phyloP scores from a whole-genome alignment of 1,140 invertebrate genomes.

The Caenorhabditis remanei region DNA sequence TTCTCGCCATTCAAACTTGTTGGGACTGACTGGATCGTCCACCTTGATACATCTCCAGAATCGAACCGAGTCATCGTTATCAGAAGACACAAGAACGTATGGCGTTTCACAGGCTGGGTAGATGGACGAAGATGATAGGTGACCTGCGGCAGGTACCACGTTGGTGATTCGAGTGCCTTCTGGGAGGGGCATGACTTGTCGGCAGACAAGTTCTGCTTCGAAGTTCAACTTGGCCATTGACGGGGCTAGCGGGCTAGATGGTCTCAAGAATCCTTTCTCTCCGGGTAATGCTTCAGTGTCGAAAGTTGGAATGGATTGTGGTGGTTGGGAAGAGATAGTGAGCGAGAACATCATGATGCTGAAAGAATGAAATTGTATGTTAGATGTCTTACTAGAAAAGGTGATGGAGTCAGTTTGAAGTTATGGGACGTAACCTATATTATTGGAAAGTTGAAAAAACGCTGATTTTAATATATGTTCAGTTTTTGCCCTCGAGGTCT shows the following conservation, averaged over 20 bases:
- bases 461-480: too few species aligned
- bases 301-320: constrained; percentile 64
- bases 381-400: too few species aligned
- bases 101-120: constrained; percentile 97
- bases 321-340: constrained; percentile 69
- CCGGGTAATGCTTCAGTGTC: constrained; percentile 55
- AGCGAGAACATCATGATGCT: constrained; percentile 78
- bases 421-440: too few species aligned
- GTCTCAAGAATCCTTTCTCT: constrained; percentile 59
- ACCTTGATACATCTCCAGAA: constrained; percentile 76
- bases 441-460: too few species aligned
- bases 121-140: constrained; percentile 96
- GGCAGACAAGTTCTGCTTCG: constrained; percentile 55
- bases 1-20: constrained; percentile 72
- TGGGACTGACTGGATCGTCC: not conserved
- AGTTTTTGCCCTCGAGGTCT: too few species aligned
- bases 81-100: constrained; percentile 91
- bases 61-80: constrained; percentile 86
- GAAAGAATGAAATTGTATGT: not conserved
- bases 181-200: constrained; percentile 53
- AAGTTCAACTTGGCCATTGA: constrained; percentile 58
- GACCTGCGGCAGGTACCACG: constrained; percentile 88
- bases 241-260: constrained; percentile 54
- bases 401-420: too few species aligned
- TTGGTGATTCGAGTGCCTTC: constrained; percentile 37